These are phyloP conservation scores for Eurytoma adleriae DNA, from an alignment of 2,888 invertebrate genomes.

Conservation along the genomic window DNA sequence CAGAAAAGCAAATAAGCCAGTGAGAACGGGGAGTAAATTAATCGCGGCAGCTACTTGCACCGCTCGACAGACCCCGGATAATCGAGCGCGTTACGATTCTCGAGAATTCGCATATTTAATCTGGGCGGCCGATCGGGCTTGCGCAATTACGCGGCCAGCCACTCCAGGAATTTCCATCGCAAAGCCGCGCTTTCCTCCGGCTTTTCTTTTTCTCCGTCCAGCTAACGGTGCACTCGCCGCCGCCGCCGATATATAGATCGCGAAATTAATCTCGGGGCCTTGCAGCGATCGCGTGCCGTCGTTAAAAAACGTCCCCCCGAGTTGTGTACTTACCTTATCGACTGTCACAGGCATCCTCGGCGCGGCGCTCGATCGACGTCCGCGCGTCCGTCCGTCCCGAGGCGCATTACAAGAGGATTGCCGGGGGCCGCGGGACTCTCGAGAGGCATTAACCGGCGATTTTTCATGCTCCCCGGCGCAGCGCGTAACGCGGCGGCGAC, in stretches of 20 bases:
- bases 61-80: neutral
- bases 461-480: conserved; percentile 13
- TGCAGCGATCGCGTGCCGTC: conserved; percentile 10
- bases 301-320: conserved; percentile 16
- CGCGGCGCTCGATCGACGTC: conserved; percentile 1
- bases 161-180: conserved; percentile 38
- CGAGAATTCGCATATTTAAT: conserved; percentile 27
- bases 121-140: neutral
- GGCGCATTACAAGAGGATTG: conserved; percentile 26
- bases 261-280: conserved; percentile 41
- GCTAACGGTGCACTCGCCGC: neutral
- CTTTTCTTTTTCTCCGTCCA: neutral
- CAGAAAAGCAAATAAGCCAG: no score
- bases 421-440: neutral
- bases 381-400: neutral
- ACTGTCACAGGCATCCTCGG: conserved; percentile 29
- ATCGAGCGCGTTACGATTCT: neutral
- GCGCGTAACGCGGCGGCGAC: conserved; percentile 7
- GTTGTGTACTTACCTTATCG: conserved; percentile 50
- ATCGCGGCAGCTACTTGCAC: neutral
- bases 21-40: neutral
- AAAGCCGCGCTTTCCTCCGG: neutral
- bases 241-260: conserved; percentile 22
- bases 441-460: conserved; percentile 8
- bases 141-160: conserved; percentile 22